Percentiles rank a stretch among this genome's conserved stretches.
Evolutionary conservation across 2,113 vertebrate species (phyloP).

Genomic region (Plectropomus leopardus): DNA sequence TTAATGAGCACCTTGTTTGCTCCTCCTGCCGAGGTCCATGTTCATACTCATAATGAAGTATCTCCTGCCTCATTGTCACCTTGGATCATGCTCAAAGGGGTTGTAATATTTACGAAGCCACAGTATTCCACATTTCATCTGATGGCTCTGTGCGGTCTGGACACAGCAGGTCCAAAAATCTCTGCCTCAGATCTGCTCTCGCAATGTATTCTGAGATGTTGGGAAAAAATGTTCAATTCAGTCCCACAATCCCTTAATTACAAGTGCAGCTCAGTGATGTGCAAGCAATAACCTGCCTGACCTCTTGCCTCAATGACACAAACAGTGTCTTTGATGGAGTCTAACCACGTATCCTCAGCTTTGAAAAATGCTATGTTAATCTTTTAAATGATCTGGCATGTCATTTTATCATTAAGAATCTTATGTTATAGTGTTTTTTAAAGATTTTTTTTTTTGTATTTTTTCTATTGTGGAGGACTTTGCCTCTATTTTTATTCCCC

Average conservation of each 20-base stretch:
- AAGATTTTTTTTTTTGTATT: too few relatives aligned
- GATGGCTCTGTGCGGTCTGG: conserved; percentile 2
- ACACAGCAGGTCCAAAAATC: conserved; percentile 19
- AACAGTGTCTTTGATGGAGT: conserved; percentile 14
- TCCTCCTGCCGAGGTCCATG: conserved; percentile 1
- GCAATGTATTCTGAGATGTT: not conserved
- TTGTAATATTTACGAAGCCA: conserved; percentile 17
- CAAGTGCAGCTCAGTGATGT: conserved; percentile 12
- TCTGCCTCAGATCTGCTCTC: conserved; percentile 9
- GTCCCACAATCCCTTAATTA: conserved; percentile 30
- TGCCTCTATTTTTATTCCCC: too few relatives aligned
- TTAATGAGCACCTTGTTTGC: conserved; percentile 55
- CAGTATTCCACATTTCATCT: conserved; percentile 10
- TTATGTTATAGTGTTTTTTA: not conserved
- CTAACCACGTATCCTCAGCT: not conserved
- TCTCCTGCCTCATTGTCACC: conserved; percentile 42
- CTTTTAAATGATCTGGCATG: not conserved
- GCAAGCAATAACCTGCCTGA: conserved; percentile 14
- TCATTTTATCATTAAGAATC: conserved; percentile 19
- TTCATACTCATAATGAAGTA: conserved; percentile 29
- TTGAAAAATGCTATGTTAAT: conserved; percentile 16
- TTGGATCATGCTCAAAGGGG: conserved; percentile 24
- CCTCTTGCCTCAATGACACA: conserved; percentile 29
- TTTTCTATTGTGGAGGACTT: too few relatives aligned
- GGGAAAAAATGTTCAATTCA: conserved; percentile 12